Evolutionary conservation across 2,888 invertebrate genomes (phyloP).

Genomic region (Candidula unifasciata): DNA sequence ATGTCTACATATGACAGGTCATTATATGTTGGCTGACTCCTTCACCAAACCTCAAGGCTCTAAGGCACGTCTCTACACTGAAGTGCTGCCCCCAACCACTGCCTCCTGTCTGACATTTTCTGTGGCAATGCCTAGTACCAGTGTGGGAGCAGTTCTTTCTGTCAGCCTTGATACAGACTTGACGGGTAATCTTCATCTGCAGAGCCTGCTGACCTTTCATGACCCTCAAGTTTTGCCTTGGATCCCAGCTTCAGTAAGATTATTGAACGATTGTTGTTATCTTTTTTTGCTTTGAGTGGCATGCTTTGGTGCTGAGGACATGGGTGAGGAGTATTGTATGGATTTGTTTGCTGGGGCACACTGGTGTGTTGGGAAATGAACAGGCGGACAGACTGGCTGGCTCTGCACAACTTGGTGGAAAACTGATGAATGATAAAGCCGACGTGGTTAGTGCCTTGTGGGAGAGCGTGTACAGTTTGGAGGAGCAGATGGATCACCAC

Average conservation of each 20-base stretch:
- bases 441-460: too few relatives aligned
- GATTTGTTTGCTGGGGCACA: too few relatives aligned
- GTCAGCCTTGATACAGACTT: constrained; percentile 66
- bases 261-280: background rate
- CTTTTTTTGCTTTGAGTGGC: constrained; percentile 58
- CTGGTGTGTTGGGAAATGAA: too few relatives aligned
- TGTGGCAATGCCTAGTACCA: constrained; percentile 73
- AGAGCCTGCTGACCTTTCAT: background rate
- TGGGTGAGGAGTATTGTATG: too few relatives aligned
- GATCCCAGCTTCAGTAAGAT: constrained; percentile 53
- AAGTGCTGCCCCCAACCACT: constrained; percentile 54
- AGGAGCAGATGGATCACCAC: too few relatives aligned
- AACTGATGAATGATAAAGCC: too few relatives aligned
- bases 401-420: too few relatives aligned
- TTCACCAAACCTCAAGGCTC: constrained; percentile 75
- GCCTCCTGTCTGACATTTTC: constrained; percentile 74
- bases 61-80: constrained; percentile 77
- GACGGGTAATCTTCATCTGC: constrained; percentile 54
- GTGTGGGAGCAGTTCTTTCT: constrained; percentile 65
- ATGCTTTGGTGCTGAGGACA: too few relatives aligned
- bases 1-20: constrained; percentile 57
- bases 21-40: constrained; percentile 68
- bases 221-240: constrained; percentile 67
- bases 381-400: too few relatives aligned
- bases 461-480: too few relatives aligned